Evolutionary conservation across 1,140 invertebrate species (phyloP).

Genomic region (Micrasema minimum): DNA sequence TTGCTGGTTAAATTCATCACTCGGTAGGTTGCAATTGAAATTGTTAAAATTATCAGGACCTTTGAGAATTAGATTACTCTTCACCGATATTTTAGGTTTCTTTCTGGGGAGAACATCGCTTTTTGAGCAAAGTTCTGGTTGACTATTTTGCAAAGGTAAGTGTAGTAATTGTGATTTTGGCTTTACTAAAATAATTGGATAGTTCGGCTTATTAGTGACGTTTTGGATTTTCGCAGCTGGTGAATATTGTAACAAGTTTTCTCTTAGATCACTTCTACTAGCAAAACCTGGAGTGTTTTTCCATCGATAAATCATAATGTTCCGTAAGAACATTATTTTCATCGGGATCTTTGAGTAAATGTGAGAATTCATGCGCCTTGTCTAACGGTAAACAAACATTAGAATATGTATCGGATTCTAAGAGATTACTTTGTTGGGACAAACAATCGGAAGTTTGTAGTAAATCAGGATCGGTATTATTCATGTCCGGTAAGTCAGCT

Average conservation of each 20-base stretch:
- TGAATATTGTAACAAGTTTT: neutral
- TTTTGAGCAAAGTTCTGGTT: constrained; percentile 6
- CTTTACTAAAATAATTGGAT: constrained; percentile 35
- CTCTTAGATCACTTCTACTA: neutral
- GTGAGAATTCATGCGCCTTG: too few relatives aligned
- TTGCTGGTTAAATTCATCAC: constrained; percentile 37
- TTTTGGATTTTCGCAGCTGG: constrained; percentile 2
- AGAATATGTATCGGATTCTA: too few relatives aligned
- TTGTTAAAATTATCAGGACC: constrained; percentile 63
- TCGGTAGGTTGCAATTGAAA: constrained; percentile 62
- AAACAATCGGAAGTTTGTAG: too few relatives aligned
- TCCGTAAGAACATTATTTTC: constrained; percentile 13
- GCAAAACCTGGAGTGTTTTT: neutral
- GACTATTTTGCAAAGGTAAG: constrained; percentile 29
- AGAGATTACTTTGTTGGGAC: too few relatives aligned
- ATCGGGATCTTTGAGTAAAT: constrained; percentile 14
- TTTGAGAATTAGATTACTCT: constrained; percentile 65
- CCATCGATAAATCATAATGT: constrained; percentile 23
- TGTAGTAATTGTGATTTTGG: constrained; percentile 27
- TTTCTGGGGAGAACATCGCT: constrained; percentile 57
- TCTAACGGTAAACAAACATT: too few relatives aligned
- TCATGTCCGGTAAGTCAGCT: too few relatives aligned
- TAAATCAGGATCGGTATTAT: too few relatives aligned
- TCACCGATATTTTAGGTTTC: constrained; percentile 66
- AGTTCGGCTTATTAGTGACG: neutral